Percentiles rank a stretch among this genome's conserved stretches.
Conservation (phyloP, 2,113 vertebrate genomes). For the Hippocampus comes region DNA sequence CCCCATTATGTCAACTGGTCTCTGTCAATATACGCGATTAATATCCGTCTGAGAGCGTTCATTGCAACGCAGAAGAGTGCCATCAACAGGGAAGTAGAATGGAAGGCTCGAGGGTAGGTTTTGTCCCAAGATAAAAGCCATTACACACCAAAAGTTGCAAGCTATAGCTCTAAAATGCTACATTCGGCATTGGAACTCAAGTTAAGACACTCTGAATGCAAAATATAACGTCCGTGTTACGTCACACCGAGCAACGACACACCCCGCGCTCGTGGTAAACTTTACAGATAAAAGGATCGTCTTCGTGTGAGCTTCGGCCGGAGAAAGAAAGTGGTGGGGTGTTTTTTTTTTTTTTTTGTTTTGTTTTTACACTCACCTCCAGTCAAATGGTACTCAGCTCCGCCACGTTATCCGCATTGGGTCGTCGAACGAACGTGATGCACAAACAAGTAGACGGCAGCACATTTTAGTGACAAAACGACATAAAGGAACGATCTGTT, state of each 20-base stretch:
- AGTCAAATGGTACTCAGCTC: not conserved
- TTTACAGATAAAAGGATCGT: not conserved
- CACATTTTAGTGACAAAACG: not conserved
- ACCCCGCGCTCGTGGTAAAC: not conserved
- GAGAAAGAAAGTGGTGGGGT: not conserved
- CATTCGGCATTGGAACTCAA: not conserved
- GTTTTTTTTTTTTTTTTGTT: not conserved
- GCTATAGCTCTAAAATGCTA: not conserved
- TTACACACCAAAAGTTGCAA: not conserved
- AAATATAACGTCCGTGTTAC: not conserved
- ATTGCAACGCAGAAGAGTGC: not conserved
- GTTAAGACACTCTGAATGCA: not conserved
- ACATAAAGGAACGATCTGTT: not conserved
- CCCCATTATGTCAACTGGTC: not conserved
- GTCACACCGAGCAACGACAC: not conserved
- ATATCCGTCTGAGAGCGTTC: not conserved
- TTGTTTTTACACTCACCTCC: not conserved
- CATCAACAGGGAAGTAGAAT: not conserved
- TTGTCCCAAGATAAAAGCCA: not conserved
- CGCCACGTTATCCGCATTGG: not conserved
- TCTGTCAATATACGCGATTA: not conserved
- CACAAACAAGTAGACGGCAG: not conserved
- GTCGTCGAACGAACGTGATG: not conserved
- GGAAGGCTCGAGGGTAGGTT: not conserved
- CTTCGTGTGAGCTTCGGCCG: not conserved